A percentile compares a stretch with the other conserved stretches of the same genome.
Evolutionary conservation across 2,113 vertebrate species (phyloP).

Genomic region (Hucho hucho): DNA sequence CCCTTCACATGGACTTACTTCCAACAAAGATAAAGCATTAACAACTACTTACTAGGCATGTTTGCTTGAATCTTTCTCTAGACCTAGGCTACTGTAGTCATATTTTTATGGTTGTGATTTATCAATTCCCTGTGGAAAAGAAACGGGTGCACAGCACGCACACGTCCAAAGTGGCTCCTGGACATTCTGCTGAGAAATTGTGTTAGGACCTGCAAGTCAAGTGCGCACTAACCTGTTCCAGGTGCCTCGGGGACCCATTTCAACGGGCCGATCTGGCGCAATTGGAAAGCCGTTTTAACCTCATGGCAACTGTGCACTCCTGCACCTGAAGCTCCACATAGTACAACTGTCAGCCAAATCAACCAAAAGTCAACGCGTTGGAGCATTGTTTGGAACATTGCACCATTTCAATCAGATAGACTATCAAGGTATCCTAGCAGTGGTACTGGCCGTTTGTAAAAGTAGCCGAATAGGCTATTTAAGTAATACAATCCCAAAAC

Average conservation of each 20-base stretch:
- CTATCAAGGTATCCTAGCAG: not conserved
- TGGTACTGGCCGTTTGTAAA: not conserved
- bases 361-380: slow-evolving; percentile 63
- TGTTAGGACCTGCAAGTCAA: not conserved
- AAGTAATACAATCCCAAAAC: not conserved
- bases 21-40: no score
- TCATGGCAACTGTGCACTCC: slow-evolving; percentile 84
- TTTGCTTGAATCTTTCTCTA: no score
- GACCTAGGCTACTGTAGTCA: no score
- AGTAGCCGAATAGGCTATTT: not conserved
- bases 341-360: slow-evolving; percentile 43
- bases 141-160: no score
- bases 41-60: no score
- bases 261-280: slow-evolving; percentile 85
- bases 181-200: no score
- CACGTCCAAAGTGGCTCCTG: no score
- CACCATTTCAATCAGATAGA: slow-evolving; percentile 69
- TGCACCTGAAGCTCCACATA: slow-evolving; percentile 51
- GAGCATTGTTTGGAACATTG: slow-evolving; percentile 68
- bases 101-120: no score
- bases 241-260: slow-evolving; percentile 84
- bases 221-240: slow-evolving; percentile 77
- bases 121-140: no score
- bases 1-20: no score
- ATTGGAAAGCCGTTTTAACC: slow-evolving; percentile 86